Evolutionary conservation across 2,888 invertebrate genomes (phyloP), one percentile per base, ranked within the genome.

Genomic region (Mythimna loreyi): DNA sequence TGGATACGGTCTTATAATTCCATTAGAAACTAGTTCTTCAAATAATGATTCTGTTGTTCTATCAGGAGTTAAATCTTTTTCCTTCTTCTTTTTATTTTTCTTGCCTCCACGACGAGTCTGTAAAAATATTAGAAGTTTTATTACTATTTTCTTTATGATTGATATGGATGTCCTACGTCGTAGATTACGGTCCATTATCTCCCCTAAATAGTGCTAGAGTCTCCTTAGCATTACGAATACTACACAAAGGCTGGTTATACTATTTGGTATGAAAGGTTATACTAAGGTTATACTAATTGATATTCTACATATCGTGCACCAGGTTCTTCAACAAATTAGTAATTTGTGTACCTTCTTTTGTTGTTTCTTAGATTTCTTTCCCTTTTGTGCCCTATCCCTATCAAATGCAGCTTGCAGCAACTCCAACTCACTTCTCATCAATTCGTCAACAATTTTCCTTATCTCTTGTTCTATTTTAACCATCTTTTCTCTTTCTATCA

Each of bases 61-160:
- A 88, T 99, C 99, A 1, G 98, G 98, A 0, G 99, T 99, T 60
- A 99, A 94, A 93, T 99, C 99, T 91, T 99, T 99, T 88, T 99
- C 99, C 91, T 98, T 99, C 91, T 98, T 99, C 94, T 98, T 99
- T 91, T 99, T 99, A 80, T 97, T 97, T 88, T 99, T 99, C 86
- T 99, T 99, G 0, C 98, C 98, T 33, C 98, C 97, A 19, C 98
- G 96, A 45, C 98, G 96, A 0, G 97, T 96, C 93, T 98, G 0
- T 1, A 61, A 43, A 67, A 56, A 6, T 23, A 49, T 11, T 23
- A 49, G 23, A 13, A 23, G 49, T 13, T 49, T 13, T 13, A 6
- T 21, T 23, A 49, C 25, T 50, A 6, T 6, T 13, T 1, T 16
- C 19, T 40, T 5, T 16, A 45, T n/a, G 2, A 43, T 19, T 16